A percentile compares a stretch with the other conserved stretches of the same genome.
phyloP scores from a whole-genome alignment of 2,888 invertebrate genomes.

The Drepana falcataria region DNA sequence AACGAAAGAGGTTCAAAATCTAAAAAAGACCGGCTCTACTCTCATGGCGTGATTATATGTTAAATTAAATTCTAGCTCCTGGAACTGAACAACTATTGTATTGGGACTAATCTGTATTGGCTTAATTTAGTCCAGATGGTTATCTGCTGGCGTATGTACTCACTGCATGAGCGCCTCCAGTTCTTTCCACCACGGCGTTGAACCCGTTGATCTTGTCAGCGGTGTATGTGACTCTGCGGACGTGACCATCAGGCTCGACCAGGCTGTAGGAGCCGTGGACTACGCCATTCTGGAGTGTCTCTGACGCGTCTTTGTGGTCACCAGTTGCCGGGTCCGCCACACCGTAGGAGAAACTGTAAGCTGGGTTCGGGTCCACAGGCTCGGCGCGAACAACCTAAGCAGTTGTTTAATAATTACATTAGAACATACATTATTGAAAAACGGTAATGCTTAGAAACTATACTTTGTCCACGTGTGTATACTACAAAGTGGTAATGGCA shows the following conservation, averaged over 20 bases:
- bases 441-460: no score
- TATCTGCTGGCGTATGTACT: constrained; percentile 15
- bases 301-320: constrained; percentile 72
- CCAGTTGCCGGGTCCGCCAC: constrained; percentile 72
- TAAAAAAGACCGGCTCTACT: no score
- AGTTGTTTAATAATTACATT: not conserved
- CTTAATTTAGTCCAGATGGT: no score
- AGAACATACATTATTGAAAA: no score
- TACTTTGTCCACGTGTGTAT: no score
- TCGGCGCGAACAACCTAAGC: constrained; percentile 60
- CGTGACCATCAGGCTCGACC: constrained; percentile 73
- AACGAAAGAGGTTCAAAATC: no score
- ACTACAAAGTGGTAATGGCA: no score
- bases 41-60: no score
- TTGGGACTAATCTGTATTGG: no score
- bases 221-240: constrained; percentile 74
- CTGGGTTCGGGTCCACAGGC: constrained; percentile 73
- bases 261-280: constrained; percentile 76
- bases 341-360: constrained; percentile 74
- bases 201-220: constrained; percentile 74
- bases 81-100: no score
- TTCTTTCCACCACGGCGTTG: constrained; percentile 74
- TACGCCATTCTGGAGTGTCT: constrained; percentile 73
- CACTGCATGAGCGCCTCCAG: constrained; percentile 63
- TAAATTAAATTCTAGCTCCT: no score